Evolutionary conservation across 2,797 vertebrate genomes (phyloP).

Genomic region (Spinibarbus caldwelli): DNA sequence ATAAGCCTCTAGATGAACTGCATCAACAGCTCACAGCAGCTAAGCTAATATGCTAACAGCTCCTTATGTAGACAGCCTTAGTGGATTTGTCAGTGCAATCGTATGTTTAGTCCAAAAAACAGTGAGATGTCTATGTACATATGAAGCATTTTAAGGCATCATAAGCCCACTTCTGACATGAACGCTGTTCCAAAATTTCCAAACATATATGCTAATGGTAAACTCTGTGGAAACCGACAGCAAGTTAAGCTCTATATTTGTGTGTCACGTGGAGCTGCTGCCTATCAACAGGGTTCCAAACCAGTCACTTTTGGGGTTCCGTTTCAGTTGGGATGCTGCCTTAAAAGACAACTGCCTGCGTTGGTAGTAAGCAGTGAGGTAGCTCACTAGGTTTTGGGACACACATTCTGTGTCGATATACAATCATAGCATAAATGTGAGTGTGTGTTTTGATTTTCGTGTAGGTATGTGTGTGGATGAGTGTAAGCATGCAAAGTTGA

Average conservation of each 20-base stretch:
- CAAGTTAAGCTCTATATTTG: not conserved
- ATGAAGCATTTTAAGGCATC: not conserved
- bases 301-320: not conserved
- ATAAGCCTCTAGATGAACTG: not conserved
- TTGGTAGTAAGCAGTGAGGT: not conserved
- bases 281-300: not conserved
- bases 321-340: not conserved
- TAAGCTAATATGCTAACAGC: not conserved
- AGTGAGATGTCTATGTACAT: not conserved
- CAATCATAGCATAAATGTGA: not conserved
- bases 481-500: not conserved
- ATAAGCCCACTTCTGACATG: not conserved
- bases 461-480: conserved; percentile 9
- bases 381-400: not conserved
- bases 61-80: not conserved
- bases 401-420: not conserved
- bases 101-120: not conserved
- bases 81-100: not conserved
- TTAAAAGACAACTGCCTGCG: not conserved
- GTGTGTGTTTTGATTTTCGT: not conserved
- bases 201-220: not conserved
- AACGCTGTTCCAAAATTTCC: not conserved
- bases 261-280: not conserved
- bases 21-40: not conserved
- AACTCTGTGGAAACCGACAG: not conserved